Percentiles rank a stretch among this genome's conserved stretches.
Conservation (phyloP, 2,113 vertebrate genomes). For the mouse (Mus musculus) region GRCm39 chr1:31915501-31916000, state of each 20-base stretch:
- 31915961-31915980: background rate
- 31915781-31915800: background rate
- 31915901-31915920: background rate
- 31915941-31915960: background rate
- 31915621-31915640: background rate
- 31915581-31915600: background rate
- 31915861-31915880: background rate
- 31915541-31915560: background rate
- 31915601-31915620: background rate
- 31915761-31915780: background rate
- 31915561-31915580: background rate
- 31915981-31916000: background rate
- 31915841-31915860: conserved; percentile 2
- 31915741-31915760: background rate
- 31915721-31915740: background rate
- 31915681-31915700: background rate
- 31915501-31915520: background rate
- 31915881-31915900: background rate
- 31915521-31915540: too few species aligned
- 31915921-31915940: background rate
- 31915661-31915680: background rate
- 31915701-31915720: background rate
- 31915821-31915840: background rate
- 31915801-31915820: background rate
- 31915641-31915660: background rate